These are phyloP conservation scores for Phrynosoma platyrhinos DNA, from an alignment of 2,113 vertebrate genomes.

Conservation along the genomic window DNA sequence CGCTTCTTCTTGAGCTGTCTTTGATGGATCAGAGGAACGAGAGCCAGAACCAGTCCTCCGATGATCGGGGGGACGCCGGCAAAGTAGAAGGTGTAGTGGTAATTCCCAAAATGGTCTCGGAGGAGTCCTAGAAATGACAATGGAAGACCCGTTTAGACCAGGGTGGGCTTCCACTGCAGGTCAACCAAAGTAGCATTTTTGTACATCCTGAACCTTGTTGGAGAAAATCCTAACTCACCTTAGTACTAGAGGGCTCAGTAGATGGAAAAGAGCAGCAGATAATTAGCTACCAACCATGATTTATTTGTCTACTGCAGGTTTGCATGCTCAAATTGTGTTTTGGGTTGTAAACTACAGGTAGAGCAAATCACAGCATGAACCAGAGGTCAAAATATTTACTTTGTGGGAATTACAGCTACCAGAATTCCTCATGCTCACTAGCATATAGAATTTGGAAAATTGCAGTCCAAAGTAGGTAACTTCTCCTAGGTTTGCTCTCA, in stretches of 20 bases:
- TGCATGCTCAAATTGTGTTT: background rate
- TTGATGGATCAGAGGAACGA: constrained; percentile 89
- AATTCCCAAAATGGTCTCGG: constrained; percentile 86
- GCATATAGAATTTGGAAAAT: too few relatives aligned
- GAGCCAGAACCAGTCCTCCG: constrained; percentile 89
- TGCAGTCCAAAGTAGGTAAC: too few relatives aligned
- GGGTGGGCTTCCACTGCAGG: too few relatives aligned
- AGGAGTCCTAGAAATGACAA: constrained; percentile 85
- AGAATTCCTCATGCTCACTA: too few relatives aligned
- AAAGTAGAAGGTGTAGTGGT: constrained; percentile 92
- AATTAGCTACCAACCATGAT: background rate
- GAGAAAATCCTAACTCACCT: too few relatives aligned
- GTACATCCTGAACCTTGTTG: too few relatives aligned
- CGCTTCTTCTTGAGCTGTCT: constrained; percentile 79
- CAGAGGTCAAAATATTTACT: too few relatives aligned
- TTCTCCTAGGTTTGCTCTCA: background rate
- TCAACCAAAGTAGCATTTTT: too few relatives aligned
- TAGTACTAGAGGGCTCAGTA: too few relatives aligned
- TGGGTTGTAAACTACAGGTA: background rate
- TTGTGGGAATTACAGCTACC: too few relatives aligned
- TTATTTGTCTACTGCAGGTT: background rate
- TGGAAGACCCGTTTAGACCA: background rate
- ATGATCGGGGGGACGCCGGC: constrained; percentile 93
- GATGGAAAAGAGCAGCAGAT: background rate
- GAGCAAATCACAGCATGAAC: background rate